A percentile compares a stretch with the other conserved stretches of the same genome.
phyloP scores from a whole-genome alignment of 1,140 invertebrate genomes.

The Asobara japonica region DNA sequence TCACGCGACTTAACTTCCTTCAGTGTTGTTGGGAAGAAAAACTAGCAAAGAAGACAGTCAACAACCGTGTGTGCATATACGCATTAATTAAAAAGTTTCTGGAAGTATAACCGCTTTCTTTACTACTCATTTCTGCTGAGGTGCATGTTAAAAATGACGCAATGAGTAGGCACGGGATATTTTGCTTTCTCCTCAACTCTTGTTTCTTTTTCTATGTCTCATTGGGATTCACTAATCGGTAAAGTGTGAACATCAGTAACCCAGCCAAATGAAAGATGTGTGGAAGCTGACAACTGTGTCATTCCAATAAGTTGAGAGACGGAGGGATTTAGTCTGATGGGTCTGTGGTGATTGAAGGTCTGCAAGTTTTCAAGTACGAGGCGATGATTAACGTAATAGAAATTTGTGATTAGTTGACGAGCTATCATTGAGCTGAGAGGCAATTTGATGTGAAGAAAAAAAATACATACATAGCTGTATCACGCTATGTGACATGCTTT shows the following conservation, averaged over 20 bases:
- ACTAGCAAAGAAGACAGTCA: not conserved
- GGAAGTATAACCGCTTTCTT: not conserved
- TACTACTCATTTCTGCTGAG: not conserved
- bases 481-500: too few species aligned
- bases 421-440: too few species aligned
- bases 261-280: not conserved
- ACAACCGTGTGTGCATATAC: not conserved
- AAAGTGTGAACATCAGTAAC: not conserved
- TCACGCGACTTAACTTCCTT: not conserved
- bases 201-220: not conserved
- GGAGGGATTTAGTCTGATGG: not conserved
- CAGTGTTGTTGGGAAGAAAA: not conserved
- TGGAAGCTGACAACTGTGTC: not conserved
- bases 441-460: too few species aligned
- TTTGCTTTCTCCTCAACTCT: not conserved
- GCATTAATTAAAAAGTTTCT: slow-evolving; percentile 1
- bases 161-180: not conserved
- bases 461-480: too few species aligned
- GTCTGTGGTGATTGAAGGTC: not conserved
- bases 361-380: not conserved
- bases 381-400: not conserved
- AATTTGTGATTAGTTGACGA: not conserved
- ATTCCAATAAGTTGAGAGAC: not conserved
- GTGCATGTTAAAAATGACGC: slow-evolving; percentile 9
- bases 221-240: not conserved